Evolutionary conservation across 2,888 invertebrate genomes (phyloP).

Genomic region (Sinohyriopsis cumingii): DNA sequence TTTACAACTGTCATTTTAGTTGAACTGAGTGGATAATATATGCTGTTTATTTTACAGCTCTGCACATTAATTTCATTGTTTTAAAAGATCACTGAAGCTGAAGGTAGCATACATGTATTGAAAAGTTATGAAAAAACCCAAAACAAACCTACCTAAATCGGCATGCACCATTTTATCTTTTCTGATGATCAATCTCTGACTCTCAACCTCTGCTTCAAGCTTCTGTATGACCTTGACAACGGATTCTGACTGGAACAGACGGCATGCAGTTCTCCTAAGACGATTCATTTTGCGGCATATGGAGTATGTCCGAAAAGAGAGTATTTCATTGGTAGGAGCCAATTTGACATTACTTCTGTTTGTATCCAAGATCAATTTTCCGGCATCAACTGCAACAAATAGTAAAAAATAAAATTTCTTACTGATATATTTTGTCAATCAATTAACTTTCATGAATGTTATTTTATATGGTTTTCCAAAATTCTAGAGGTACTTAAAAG

Average conservation of each 20-base stretch:
- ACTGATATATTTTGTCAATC: background rate
- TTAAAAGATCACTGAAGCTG: too few relatives aligned
- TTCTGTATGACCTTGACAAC: slow-evolving; percentile 80
- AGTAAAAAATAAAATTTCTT: background rate
- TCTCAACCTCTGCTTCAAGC: slow-evolving; percentile 82
- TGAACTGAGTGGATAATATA: too few relatives aligned
- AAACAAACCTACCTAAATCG: slow-evolving; percentile 78
- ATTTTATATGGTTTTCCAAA: too few relatives aligned
- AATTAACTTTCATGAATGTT: background rate
- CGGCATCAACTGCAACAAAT: slow-evolving; percentile 63
- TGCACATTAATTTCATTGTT: too few relatives aligned
- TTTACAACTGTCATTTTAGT: too few relatives aligned
- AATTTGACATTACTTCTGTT: slow-evolving; percentile 30
- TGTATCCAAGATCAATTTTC: slow-evolving; percentile 50
- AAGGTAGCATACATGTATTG: too few relatives aligned
- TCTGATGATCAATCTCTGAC: slow-evolving; percentile 82
- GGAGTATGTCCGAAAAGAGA: slow-evolving; percentile 70
- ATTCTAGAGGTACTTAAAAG: too few relatives aligned
- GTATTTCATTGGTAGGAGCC: slow-evolving; percentile 70
- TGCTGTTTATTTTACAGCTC: too few relatives aligned
- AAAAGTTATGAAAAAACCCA: too few relatives aligned
- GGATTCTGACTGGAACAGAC: slow-evolving; percentile 78
- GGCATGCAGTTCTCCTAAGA: slow-evolving; percentile 73
- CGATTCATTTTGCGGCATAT: slow-evolving; percentile 68
- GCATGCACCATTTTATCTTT: slow-evolving; percentile 86